Percentiles rank a stretch among this genome's conserved stretches.
Evolutionary conservation across 2,113 vertebrate genomes (phyloP).

Genomic region (Clarias gariepinus): DNA sequence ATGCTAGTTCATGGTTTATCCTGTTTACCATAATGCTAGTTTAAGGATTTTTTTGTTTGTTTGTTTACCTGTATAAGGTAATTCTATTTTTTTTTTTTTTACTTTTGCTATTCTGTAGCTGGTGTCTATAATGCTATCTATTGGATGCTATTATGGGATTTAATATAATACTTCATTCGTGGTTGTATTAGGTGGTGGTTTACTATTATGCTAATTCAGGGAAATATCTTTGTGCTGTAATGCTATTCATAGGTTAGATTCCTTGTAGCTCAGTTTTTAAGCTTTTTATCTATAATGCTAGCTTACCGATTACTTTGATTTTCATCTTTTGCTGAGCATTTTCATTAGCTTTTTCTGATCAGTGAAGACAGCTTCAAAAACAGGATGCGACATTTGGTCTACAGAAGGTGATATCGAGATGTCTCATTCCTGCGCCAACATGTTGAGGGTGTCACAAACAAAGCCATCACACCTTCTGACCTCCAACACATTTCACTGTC

Average conservation of each 20-base stretch:
- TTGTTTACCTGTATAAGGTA: too few species aligned
- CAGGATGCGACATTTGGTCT: constrained; percentile 2
- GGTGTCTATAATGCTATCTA: background rate
- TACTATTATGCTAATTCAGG: background rate
- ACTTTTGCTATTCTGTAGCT: background rate
- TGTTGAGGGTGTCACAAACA: constrained; percentile 37
- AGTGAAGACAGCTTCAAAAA: background rate
- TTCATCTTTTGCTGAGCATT: background rate
- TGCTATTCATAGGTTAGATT: background rate
- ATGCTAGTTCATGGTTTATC: background rate
- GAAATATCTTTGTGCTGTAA: background rate
- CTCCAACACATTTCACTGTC: constrained; percentile 30
- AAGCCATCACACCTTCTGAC: constrained; percentile 44
- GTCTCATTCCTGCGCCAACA: constrained; percentile 24
- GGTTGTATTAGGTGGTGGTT: background rate
- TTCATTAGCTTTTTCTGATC: background rate
- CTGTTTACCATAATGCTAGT: too few species aligned
- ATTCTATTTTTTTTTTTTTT: background rate
- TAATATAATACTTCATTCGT: background rate
- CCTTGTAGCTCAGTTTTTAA: background rate
- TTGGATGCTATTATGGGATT: background rate
- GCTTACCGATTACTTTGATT: background rate
- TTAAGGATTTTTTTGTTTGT: background rate
- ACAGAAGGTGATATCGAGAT: constrained; percentile 14
- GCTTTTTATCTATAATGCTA: background rate